Percentiles rank a stretch among this genome's conserved stretches.
These are phyloP conservation scores for Dolichotis patagonum DNA, from an alignment of 2,113 vertebrate species.

Conservation along the genomic window DNA sequence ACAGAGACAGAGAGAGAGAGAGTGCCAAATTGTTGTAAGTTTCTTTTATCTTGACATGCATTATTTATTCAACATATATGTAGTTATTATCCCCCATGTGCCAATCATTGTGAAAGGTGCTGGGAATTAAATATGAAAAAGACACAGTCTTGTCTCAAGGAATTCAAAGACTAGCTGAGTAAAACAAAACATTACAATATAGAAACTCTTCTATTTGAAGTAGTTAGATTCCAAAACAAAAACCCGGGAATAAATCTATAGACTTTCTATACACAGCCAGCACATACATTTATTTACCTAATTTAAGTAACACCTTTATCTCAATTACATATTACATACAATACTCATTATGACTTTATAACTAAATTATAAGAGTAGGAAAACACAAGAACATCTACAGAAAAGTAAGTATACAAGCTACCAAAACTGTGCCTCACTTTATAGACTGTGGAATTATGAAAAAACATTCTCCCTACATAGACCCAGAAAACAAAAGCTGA, in stretches of 20 bases:
- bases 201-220: neutral
- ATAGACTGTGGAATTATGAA: neutral
- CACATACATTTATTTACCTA: neutral
- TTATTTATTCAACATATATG: neutral
- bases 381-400: neutral
- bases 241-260: neutral
- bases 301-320: neutral
- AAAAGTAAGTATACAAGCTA: neutral
- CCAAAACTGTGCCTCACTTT: neutral
- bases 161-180: neutral
- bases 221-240: neutral
- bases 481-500: neutral
- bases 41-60: neutral
- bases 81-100: neutral
- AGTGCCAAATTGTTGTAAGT: neutral
- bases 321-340: neutral
- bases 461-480: neutral
- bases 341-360: neutral
- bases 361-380: neutral
- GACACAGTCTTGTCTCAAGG: neutral
- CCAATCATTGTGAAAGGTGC: neutral
- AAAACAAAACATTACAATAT: neutral
- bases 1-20: neutral
- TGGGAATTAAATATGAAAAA: neutral
- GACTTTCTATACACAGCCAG: neutral